Percentiles rank a stretch among this genome's conserved stretches.
phyloP scores from a whole-genome alignment of 1,140 invertebrate genomes.

The Metopolophium dirhodum region DNA sequence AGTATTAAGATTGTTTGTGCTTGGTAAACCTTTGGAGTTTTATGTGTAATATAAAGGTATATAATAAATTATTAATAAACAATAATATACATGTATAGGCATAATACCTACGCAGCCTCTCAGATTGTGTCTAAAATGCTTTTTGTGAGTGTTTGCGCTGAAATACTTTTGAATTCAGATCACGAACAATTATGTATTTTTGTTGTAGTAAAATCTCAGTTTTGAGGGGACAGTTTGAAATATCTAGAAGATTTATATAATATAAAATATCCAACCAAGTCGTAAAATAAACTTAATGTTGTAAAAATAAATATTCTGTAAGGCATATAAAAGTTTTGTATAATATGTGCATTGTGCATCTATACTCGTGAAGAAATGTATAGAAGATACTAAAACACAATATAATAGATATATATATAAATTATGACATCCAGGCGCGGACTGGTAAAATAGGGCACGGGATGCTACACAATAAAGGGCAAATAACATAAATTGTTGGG shows the following conservation, averaged over 20 bases:
- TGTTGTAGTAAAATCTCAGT: neutral
- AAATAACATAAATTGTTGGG: too few relatives aligned
- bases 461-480: too few relatives aligned
- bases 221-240: neutral
- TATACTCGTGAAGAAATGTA: neutral
- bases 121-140: neutral
- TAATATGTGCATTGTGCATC: neutral
- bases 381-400: neutral
- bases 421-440: neutral
- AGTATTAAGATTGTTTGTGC: neutral
- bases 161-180: neutral
- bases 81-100: neutral
- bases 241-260: neutral
- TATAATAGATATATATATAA: neutral
- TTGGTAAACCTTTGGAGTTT: neutral
- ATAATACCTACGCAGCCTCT: neutral
- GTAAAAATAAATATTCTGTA: constrained; percentile 2
- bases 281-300: neutral
- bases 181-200: neutral
- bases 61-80: neutral
- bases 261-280: neutral
- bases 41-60: neutral
- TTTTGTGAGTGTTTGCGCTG: neutral
- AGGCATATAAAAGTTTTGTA: neutral
- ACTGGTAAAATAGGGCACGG: too few relatives aligned